Conservation (phyloP, 2,797 vertebrate genomes). For the Manis pentadactyla region DNA sequence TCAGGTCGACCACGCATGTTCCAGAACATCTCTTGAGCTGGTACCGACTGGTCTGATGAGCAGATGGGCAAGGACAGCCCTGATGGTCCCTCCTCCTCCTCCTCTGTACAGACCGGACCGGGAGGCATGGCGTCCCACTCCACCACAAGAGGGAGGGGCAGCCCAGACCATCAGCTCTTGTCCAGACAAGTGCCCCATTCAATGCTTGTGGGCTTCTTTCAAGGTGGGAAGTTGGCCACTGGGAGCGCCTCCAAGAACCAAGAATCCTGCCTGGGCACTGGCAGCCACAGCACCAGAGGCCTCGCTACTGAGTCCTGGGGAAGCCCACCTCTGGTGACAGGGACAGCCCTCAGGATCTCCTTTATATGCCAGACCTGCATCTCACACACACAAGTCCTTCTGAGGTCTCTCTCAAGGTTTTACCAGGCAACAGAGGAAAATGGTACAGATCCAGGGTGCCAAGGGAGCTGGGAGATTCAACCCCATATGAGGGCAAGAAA, state of each 20-base stretch:
- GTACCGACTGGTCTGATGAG: rapidly evolving
- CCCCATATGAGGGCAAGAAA: background rate
- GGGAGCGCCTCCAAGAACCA: background rate
- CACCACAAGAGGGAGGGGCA: background rate
- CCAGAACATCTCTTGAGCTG: background rate
- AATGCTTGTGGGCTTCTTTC: background rate
- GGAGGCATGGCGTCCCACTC: too few relatives aligned
- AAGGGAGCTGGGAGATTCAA: rapidly evolving
- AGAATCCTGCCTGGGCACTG: rapidly evolving
- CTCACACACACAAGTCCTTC: background rate
- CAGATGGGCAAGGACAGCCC: background rate
- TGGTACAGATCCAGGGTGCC: too few relatives aligned
- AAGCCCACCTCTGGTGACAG: rapidly evolving
- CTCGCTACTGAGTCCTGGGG: background rate
- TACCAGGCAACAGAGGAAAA: background rate
- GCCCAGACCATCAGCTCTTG: background rate
- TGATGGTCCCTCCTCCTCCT: background rate
- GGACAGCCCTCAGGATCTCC: background rate
- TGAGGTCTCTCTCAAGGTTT: background rate
- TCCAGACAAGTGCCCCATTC: too few relatives aligned
- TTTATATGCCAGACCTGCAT: background rate
- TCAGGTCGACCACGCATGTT: rapidly evolving
- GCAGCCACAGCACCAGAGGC: background rate
- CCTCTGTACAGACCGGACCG: too few relatives aligned
- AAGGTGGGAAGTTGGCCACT: rapidly evolving